Percentiles rank a stretch among this genome's conserved stretches.
These are phyloP conservation scores for Meiosimyza platycephala DNA, from an alignment of 2,888 invertebrate genomes.

Conservation along the genomic window DNA sequence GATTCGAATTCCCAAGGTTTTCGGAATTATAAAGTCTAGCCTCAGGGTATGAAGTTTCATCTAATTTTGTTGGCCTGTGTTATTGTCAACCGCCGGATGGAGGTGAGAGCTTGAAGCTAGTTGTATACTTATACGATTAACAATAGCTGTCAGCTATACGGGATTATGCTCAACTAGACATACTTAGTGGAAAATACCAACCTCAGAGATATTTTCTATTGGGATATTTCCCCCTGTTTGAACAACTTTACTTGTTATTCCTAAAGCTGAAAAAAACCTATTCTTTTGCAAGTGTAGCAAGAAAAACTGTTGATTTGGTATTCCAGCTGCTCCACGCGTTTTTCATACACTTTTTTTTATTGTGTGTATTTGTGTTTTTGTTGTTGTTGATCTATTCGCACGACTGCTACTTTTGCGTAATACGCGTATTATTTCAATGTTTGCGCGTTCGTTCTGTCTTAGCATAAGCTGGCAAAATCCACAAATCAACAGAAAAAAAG, in stretches of 20 bases:
- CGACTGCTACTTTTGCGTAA: conserved; percentile 28
- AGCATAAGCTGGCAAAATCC: conserved; percentile 11
- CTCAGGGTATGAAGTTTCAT: too few relatives aligned
- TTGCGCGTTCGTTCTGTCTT: conserved; percentile 22
- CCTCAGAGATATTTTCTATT: too few relatives aligned
- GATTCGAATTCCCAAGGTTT: too few relatives aligned
- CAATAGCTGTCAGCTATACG: too few relatives aligned
- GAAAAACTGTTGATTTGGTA: conserved; percentile 35
- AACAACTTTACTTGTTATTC: background rate
- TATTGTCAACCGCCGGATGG: too few relatives aligned
- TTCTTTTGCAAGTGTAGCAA: conserved; percentile 16
- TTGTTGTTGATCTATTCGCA: conserved; percentile 28
- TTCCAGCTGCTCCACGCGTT: conserved; percentile 33
- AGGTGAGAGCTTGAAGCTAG: too few relatives aligned
- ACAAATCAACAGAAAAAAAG: conserved; percentile 15
- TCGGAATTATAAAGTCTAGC: too few relatives aligned
- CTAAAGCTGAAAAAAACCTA: conserved; percentile 3
- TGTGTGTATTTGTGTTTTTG: conserved; percentile 23
- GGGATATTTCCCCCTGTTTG: too few relatives aligned
- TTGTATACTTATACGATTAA: too few relatives aligned
- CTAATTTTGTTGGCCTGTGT: too few relatives aligned
- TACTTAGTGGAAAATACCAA: too few relatives aligned
- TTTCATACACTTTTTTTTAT: background rate
- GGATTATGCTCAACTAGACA: too few relatives aligned
- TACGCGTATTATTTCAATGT: conserved; percentile 42